phyloP scores from a whole-genome alignment of 2,888 invertebrate genomes.

The Cantharis nigra region DNA sequence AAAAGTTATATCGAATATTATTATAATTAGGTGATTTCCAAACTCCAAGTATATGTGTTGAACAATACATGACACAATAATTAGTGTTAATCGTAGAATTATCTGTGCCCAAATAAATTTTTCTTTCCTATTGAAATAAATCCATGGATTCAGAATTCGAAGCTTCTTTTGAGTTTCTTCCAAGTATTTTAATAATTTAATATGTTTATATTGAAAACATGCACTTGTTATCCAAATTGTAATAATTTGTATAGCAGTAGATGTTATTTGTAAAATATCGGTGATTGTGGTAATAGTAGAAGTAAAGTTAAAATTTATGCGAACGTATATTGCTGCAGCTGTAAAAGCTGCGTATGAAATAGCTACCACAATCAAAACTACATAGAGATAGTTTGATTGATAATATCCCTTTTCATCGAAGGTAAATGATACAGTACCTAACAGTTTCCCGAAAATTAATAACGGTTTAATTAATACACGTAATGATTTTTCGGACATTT shows the following conservation, averaged over 20 bases:
- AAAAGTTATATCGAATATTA: slow-evolving; percentile 15
- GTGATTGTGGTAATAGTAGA: not conserved
- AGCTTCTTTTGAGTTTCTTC: slow-evolving; percentile 35
- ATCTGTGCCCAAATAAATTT: slow-evolving; percentile 16
- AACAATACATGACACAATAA: slow-evolving; percentile 17
- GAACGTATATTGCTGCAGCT: not conserved
- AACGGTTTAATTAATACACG: not conserved
- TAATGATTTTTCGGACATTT: slow-evolving; percentile 9
- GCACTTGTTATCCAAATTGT: slow-evolving; percentile 9
- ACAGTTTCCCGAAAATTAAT: slow-evolving; percentile 10
- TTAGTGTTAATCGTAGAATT: not conserved
- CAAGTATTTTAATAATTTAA: slow-evolving; percentile 14
- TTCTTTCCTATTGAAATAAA: slow-evolving; percentile 33
- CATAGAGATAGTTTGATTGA: not conserved
- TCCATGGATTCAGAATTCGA: slow-evolving; percentile 34
- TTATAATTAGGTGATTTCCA: not conserved
- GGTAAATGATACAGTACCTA: slow-evolving; percentile 13
- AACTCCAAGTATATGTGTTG: slow-evolving; percentile 22
- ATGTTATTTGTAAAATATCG: slow-evolving; percentile 6
- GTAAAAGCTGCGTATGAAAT: not conserved
- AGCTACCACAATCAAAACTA: not conserved
- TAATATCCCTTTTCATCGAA: not conserved
- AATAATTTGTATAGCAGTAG: slow-evolving; percentile 3
- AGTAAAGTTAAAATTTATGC: not conserved
- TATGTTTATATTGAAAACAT: slow-evolving; percentile 5